These are phyloP conservation scores for Drosophila emarginata DNA, from an alignment of 2,888 invertebrate species.

Conservation along the genomic window DNA sequence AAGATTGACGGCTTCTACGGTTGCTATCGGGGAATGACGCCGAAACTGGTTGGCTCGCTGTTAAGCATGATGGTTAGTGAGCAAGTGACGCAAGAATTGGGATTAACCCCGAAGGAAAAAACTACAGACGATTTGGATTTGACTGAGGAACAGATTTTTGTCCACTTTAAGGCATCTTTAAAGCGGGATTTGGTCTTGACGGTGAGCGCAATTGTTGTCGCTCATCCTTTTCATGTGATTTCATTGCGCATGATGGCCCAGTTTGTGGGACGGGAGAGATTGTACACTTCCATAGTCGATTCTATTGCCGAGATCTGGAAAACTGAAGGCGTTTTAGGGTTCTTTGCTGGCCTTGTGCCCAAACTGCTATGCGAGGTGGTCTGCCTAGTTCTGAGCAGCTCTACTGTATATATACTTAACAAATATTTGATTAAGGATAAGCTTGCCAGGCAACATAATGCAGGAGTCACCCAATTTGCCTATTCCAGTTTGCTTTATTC, in stretches of 20 bases:
- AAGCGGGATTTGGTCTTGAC: constrained; percentile 89
- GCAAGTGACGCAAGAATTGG: constrained; percentile 75
- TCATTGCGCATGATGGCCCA: constrained; percentile 96
- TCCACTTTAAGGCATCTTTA: constrained; percentile 83
- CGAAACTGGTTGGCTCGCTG: constrained; percentile 89
- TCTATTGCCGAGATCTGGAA: constrained; percentile 91
- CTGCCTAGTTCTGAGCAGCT: constrained; percentile 89
- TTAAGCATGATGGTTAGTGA: constrained; percentile 81
- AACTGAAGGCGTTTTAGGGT: constrained; percentile 93
- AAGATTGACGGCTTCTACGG: constrained; percentile 92
- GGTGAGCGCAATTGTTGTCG: constrained; percentile 90
- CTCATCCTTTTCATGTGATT: constrained; percentile 96
- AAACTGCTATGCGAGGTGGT: constrained; percentile 92
- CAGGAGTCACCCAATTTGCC: constrained; percentile 86
- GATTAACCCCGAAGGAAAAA: constrained; percentile 71
- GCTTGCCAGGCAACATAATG: constrained; percentile 85
- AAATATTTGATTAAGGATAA: constrained; percentile 91
- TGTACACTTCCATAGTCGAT: constrained; percentile 86
- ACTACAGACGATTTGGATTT: constrained; percentile 82
- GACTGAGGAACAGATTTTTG: constrained; percentile 82
- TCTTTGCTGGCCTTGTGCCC: constrained; percentile 94
- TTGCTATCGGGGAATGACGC: constrained; percentile 92
- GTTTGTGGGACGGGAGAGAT: constrained; percentile 94
- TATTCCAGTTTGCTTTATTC: constrained; percentile 94
- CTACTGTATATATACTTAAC: constrained; percentile 90